Base-by-base conservation (phyloP, 1,140 invertebrate species). In the Colletes latitarsis region DNA sequence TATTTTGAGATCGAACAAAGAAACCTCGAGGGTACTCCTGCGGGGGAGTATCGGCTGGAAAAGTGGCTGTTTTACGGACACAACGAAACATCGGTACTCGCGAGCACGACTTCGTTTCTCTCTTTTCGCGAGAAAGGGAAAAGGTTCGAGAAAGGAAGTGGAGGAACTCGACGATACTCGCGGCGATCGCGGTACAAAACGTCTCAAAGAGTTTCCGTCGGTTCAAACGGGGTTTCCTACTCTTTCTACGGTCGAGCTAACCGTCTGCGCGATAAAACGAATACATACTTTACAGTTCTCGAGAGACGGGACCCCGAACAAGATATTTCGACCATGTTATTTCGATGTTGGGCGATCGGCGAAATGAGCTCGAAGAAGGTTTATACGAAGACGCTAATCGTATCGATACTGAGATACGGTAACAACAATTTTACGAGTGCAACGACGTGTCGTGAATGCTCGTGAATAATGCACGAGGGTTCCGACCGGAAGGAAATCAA, bases 61-160 rank as follows among this genome's bases (percentile, higher is more conserved):
- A 89, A 89, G 82, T 89, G 84, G 88, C 87, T 90, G 88, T 91
- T 89, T 91, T 87, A 84, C 81, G 88, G 88, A 89, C 77, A 84
- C 85, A 81, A 78, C 74, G 52, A 73, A 82, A 78, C 86, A 71
- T 69, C 77, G 82, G 85, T 75, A 77, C 75, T 88, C 85, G 71
- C 68, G 77, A 67, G 83, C 68, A 77, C 83, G 85, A 85, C 49
- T n/a, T 63, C 55, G 14, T 55, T 55, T 55, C 53, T 55, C 17
- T n/a, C 67, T 46, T 55, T 17, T 30, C 8, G 55, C 66, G 52
- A 21, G n/a, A 14, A n/a, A 41, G 66, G 69, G n/a, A 74, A 21
- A 60, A 82, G 15, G 55, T 63, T 15, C 17, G 76, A 58, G 58
- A 43, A 49, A 39, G 15, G 9, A 41, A 43, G 68, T 49, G 53